Percentiles rank a stretch among this genome's conserved stretches.
Evolutionary conservation across 2,113 vertebrate species (phyloP).

Genomic region (Clinocottus analis): DNA sequence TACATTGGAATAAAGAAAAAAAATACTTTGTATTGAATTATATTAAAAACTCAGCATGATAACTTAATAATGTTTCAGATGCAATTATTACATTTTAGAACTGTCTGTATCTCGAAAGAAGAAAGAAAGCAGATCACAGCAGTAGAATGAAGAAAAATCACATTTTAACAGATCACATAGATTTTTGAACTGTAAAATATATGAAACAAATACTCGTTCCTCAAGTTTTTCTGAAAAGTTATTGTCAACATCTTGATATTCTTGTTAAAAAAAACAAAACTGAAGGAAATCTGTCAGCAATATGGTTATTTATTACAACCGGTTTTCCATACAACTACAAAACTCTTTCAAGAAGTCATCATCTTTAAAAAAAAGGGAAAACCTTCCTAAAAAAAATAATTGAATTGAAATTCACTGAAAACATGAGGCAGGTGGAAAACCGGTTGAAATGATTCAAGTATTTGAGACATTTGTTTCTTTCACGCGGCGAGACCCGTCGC

Average conservation of each 20-base stretch:
- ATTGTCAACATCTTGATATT: background rate
- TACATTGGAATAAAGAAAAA: background rate
- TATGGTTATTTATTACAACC: background rate
- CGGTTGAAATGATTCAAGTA: too few relatives aligned
- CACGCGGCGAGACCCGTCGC: slow-evolving; percentile 10
- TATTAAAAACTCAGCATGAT: background rate
- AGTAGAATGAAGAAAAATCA: background rate
- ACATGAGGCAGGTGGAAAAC: background rate
- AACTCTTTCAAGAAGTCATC: background rate
- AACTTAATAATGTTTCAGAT: background rate
- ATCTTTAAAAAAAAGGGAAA: background rate
- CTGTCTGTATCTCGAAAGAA: background rate
- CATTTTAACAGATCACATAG: too few relatives aligned
- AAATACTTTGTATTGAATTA: background rate
- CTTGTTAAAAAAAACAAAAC: background rate
- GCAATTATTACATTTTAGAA: background rate
- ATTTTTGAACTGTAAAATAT: background rate
- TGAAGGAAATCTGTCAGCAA: background rate
- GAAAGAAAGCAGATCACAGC: background rate
- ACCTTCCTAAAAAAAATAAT: background rate
- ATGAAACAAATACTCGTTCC: background rate
- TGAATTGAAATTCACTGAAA: background rate
- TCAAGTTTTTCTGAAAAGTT: too few relatives aligned
- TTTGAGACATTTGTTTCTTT: background rate
- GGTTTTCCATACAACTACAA: background rate